These are phyloP conservation scores for Drosophila colorata DNA, from an alignment of 2,888 invertebrate genomes.

Conservation along the genomic window DNA sequence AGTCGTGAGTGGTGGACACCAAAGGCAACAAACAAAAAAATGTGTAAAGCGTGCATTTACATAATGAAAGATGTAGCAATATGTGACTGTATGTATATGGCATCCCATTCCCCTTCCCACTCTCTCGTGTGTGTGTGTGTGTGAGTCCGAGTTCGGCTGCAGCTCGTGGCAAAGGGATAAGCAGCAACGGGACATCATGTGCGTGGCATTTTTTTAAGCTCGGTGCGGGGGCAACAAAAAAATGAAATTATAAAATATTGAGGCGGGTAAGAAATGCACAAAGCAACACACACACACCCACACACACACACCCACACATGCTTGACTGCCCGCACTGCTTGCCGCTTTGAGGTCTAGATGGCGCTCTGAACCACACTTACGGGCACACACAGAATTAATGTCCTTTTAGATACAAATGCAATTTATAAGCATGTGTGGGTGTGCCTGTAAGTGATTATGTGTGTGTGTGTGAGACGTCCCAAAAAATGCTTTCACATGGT, in stretches of 20 bases:
- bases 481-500: conserved; percentile 67
- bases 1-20: conserved; percentile 45
- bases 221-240: conserved; percentile 25
- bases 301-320: conserved; percentile 15
- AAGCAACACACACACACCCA: conserved; percentile 45
- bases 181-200: conserved; percentile 67
- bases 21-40: conserved; percentile 47
- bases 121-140: conserved; percentile 31
- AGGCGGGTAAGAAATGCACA: conserved; percentile 74
- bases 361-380: conserved; percentile 51
- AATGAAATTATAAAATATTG: conserved; percentile 81
- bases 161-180: conserved; percentile 59
- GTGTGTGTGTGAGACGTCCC: conserved; percentile 25
- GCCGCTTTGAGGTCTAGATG: conserved; percentile 26
- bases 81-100: conserved; percentile 42
- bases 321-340: conserved; percentile 41
- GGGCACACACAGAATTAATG: conserved; percentile 70
- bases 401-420: conserved; percentile 82
- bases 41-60: conserved; percentile 83
- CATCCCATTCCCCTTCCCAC: neutral
- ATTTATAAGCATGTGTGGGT: conserved; percentile 68
- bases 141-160: conserved; percentile 31
- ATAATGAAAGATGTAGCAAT: conserved; percentile 83
- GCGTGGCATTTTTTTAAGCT: conserved; percentile 60
- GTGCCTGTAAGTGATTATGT: conserved; percentile 21